Evolutionary conservation across 2,888 invertebrate species (phyloP).

Genomic region (Mythimna loreyi): DNA sequence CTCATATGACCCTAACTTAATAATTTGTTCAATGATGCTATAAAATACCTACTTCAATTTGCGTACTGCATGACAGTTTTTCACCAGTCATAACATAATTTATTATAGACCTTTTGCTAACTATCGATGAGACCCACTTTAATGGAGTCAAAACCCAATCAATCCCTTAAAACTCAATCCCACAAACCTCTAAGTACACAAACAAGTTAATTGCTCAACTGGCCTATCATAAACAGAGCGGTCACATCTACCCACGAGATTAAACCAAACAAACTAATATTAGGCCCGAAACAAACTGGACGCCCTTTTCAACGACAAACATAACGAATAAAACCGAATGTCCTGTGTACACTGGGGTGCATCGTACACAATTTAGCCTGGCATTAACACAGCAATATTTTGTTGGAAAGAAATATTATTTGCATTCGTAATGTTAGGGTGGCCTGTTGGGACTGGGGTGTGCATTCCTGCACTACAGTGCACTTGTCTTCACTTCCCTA

Average conservation of each 20-base stretch:
- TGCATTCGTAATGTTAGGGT: conserved; percentile 84
- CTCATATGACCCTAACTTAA: conserved; percentile 33
- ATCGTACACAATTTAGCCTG: conserved; percentile 82
- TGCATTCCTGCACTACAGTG: conserved; percentile 83
- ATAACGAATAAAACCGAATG: conserved; percentile 85
- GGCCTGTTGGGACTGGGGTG: conserved; percentile 68
- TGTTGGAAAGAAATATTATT: conserved; percentile 88
- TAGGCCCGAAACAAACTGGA: conserved; percentile 49
- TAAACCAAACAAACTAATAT: conserved; percentile 58
- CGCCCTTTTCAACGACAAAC: conserved; percentile 83
- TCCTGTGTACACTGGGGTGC: conserved; percentile 80
- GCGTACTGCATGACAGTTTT: no score
- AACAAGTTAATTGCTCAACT: conserved; percentile 39
- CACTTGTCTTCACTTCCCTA: conserved; percentile 75
- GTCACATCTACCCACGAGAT: conserved; percentile 46
- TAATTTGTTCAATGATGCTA: conserved; percentile 31
- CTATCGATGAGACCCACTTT: not conserved
- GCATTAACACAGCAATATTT: conserved; percentile 88
- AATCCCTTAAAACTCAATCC: conserved; percentile 10
- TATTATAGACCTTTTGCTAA: not conserved
- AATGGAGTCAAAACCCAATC: conserved; percentile 11
- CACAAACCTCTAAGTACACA: conserved; percentile 7
- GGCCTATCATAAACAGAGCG: conserved; percentile 29
- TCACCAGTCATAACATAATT: not conserved
- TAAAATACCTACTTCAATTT: no score